Conservation (phyloP, 2,797 vertebrate genomes). For the Hyperoplus immaculatus region DNA sequence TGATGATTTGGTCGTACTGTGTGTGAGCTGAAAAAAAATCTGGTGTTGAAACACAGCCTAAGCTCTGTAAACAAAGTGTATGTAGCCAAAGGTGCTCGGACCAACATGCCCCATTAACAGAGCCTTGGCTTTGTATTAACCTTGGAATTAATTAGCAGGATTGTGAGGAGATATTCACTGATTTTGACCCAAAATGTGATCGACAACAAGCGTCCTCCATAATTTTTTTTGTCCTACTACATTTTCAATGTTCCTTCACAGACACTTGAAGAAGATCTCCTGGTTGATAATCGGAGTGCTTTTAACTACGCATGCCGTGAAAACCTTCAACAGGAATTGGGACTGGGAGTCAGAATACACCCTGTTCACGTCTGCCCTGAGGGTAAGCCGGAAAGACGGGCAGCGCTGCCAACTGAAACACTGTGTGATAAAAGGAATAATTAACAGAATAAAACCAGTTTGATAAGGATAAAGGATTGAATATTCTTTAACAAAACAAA, state of each 20-base stretch:
- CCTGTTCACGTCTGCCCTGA: constrained; percentile 96
- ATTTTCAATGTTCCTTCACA: constrained; percentile 66
- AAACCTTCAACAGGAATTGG: constrained; percentile 97
- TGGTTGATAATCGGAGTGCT: constrained; percentile 92
- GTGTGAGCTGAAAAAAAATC: too few relatives aligned
- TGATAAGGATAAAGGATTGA: not conserved
- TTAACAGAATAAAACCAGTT: not conserved
- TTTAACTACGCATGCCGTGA: constrained; percentile 92
- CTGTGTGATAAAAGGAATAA: not conserved
- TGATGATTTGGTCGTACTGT: too few relatives aligned
- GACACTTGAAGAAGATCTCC: constrained; percentile 91
- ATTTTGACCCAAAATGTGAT: too few relatives aligned
- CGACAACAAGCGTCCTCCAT: too few relatives aligned
- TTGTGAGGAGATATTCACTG: too few relatives aligned
- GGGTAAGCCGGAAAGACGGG: constrained; percentile 83
- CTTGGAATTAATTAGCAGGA: too few relatives aligned
- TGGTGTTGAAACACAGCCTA: too few relatives aligned
- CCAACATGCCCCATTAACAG: too few relatives aligned
- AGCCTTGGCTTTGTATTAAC: too few relatives aligned
- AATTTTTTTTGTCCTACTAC: too few relatives aligned
- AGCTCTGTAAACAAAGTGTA: too few relatives aligned
- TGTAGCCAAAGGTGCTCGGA: too few relatives aligned
- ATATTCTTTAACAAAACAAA: not conserved
- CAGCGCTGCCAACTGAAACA: not conserved
- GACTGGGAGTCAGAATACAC: constrained; percentile 99